These are phyloP conservation scores for Rhynchomys soricoides DNA, from an alignment of 2,113 vertebrate genomes.

Conservation along the genomic window DNA sequence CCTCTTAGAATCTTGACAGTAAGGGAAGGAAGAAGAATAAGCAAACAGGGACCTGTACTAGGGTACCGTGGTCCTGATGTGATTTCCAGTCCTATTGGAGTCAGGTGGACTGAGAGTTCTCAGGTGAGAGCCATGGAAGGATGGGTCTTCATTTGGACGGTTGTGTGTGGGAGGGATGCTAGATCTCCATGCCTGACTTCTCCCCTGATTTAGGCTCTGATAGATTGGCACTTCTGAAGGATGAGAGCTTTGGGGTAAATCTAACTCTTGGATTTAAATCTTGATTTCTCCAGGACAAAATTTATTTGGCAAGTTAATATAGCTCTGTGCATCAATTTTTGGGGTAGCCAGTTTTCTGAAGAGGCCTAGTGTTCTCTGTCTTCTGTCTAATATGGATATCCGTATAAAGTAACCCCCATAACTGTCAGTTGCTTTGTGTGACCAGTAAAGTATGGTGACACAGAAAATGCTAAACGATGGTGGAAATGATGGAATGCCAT, in stretches of 20 bases:
- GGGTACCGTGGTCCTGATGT: neutral
- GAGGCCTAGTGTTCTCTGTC: neutral
- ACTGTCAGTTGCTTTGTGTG: neutral
- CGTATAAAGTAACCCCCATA: neutral
- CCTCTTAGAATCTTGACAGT: neutral
- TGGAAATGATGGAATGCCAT: neutral
- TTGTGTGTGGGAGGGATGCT: neutral
- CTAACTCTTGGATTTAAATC: neutral
- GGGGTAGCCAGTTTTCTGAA: neutral
- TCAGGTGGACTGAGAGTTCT: neutral
- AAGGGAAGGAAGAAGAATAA: neutral
- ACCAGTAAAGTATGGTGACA: neutral
- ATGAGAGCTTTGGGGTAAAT: neutral
- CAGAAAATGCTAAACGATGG: neutral
- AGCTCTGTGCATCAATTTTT: neutral
- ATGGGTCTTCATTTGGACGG: too few species aligned
- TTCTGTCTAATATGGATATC: neutral
- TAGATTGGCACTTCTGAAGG: neutral
- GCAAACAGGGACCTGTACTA: neutral
- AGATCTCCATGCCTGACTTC: neutral
- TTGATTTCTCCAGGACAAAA: neutral
- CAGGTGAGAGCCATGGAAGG: neutral
- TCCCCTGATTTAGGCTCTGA: neutral
- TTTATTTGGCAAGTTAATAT: neutral
- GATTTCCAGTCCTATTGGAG: neutral